Evolutionary conservation across 1,140 invertebrate genomes (phyloP), one percentile per base, ranked within the genome.

Genomic region (Druon quercuslanigerum): DNA sequence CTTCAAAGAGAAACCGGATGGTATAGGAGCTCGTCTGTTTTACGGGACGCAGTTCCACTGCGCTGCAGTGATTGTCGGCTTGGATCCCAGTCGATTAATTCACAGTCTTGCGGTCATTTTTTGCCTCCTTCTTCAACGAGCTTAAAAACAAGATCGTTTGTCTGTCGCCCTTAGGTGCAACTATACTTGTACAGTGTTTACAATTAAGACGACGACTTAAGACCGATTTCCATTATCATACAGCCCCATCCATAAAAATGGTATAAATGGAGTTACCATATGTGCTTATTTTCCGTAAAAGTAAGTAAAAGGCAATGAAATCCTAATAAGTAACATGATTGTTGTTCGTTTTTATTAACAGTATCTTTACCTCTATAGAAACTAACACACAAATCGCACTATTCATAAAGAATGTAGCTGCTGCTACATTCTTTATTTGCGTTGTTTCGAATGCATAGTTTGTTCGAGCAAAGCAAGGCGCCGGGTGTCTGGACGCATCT

Each of bases 1-100:
- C 80, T 33, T 33, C 25, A 5, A 33, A 78, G 72, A 56, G 77
- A 81, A 83, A 81, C 88, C 86, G 88, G 86, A 88, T 87, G 77
- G 78, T 80, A 74, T 76, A 73, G 77, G 74, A 80, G 78, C 79
- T 66, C 57, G 25, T 66, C 19, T 56, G 52, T 13, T 66, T 40
- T 74, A 75, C 87, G 85, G 87, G 88, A 88, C 86, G 83, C 82
- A 82, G 77, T 78, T 84, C 82, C 82, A 86, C 79, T 80, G 25
- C 25, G 25, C 25, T 33, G 3, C 25, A 33, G 25, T 4, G 25
- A 33, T 33, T 33, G 25, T 33, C 25, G 25, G 75, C 74, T 75
- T 50, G 77, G 75, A 74, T 76, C 79, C 76, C 77, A 78, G 72
- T 78, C 80, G 78, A 81, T 83, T 83, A 83, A 80, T 80, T 83